These are phyloP conservation scores for Choristoneura rosaceana DNA, from an alignment of 2,888 invertebrate species.

Conservation along the genomic window DNA sequence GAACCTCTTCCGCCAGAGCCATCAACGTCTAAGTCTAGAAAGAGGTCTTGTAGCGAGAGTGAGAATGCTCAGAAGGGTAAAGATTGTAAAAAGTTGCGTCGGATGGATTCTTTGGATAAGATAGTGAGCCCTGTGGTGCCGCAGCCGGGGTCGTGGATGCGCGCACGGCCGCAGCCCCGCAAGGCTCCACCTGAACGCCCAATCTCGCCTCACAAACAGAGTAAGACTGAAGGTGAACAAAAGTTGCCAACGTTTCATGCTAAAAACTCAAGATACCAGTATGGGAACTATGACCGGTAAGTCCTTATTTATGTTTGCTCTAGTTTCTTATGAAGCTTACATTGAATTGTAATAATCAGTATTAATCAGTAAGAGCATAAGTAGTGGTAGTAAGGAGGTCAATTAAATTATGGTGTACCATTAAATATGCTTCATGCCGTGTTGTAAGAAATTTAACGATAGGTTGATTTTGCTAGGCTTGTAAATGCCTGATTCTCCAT, in stretches of 20 bases:
- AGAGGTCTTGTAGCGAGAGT: slow-evolving; percentile 84
- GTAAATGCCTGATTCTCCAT: not conserved
- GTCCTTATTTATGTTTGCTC: slow-evolving; percentile 1
- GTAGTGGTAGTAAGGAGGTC: not conserved
- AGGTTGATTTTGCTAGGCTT: not conserved
- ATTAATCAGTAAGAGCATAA: not conserved
- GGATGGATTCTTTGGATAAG: slow-evolving; percentile 92
- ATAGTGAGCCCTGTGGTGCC: slow-evolving; percentile 97
- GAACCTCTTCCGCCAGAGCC: slow-evolving; percentile 73
- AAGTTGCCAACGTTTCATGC: slow-evolving; percentile 89
- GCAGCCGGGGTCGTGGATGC: slow-evolving; percentile 94
- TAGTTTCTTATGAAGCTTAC: not conserved
- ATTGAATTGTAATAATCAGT: not conserved
- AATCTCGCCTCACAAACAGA: slow-evolving; percentile 77
- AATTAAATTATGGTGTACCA: not conserved
- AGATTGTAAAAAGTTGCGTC: slow-evolving; percentile 85
- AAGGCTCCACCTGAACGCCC: slow-evolving; percentile 74
- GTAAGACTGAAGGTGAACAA: slow-evolving; percentile 70
- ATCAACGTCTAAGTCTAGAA: slow-evolving; percentile 71
- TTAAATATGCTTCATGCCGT: not conserved
- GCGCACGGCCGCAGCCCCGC: slow-evolving; percentile 74
- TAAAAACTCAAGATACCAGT: slow-evolving; percentile 93
- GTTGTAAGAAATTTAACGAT: not conserved
- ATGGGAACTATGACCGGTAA: slow-evolving; percentile 97
- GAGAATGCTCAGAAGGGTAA: slow-evolving; percentile 84